These are phyloP conservation scores for Coluber constrictor DNA, from an alignment of 2,797 vertebrate genomes.

Conservation along the genomic window DNA sequence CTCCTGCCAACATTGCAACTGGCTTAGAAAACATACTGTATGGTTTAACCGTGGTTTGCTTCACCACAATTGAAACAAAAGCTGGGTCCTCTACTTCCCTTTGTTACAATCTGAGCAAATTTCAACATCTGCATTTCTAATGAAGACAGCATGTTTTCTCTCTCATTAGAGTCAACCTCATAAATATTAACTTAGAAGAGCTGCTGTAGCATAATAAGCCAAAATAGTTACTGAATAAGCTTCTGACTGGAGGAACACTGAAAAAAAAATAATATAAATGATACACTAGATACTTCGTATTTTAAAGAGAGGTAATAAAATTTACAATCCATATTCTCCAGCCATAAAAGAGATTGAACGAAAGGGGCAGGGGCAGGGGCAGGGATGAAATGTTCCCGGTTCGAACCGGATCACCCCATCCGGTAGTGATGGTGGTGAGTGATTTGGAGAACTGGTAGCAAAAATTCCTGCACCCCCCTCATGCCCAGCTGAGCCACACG, in stretches of 20 bases:
- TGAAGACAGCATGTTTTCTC: background rate
- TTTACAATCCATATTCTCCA: background rate
- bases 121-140: background rate
- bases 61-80: background rate
- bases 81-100: background rate
- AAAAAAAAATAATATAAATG: background rate
- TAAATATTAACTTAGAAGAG: background rate
- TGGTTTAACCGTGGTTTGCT: background rate
- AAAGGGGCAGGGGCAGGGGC: background rate
- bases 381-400: too few relatives aligned
- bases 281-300: background rate
- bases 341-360: background rate
- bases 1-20: background rate
- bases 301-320: constrained; percentile 10
- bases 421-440: too few relatives aligned
- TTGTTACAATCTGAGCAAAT: background rate
- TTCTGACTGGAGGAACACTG: background rate
- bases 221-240: background rate
- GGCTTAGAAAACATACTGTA: background rate
- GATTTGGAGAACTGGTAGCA: too few relatives aligned
- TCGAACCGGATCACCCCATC: too few relatives aligned
- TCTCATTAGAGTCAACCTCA: background rate
- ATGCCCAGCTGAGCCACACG: too few relatives aligned
- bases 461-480: too few relatives aligned
- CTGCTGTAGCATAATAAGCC: background rate